Evolutionary conservation across 2,888 invertebrate species (phyloP).

Genomic region (Neoitamus cyanurus): DNA sequence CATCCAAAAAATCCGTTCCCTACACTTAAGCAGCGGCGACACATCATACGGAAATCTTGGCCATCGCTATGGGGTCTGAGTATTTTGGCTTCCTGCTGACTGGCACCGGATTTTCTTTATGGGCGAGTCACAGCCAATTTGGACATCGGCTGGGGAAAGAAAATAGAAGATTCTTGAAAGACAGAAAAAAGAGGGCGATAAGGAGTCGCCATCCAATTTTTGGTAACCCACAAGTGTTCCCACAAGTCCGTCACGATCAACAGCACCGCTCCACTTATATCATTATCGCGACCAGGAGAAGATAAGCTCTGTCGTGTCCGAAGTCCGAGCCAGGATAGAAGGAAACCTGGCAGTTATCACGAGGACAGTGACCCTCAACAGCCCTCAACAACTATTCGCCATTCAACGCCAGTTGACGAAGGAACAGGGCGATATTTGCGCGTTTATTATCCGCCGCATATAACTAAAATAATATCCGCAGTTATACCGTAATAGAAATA

Average conservation of each 20-base stretch:
- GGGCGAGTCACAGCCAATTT: constrained; percentile 41
- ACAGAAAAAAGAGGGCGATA: constrained; percentile 22
- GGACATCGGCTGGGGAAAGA: constrained; percentile 26
- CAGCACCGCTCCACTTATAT: constrained; percentile 55
- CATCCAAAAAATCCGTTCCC: constrained; percentile 59
- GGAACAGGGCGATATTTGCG: background rate
- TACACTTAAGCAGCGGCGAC: constrained; percentile 54
- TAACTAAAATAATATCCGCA: background rate
- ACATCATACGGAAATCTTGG: constrained; percentile 49
- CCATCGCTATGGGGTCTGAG: constrained; percentile 49
- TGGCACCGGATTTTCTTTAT: constrained; percentile 48
- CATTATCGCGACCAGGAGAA: constrained; percentile 13
- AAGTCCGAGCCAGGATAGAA: background rate
- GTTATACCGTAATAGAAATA: background rate
- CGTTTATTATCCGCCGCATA: background rate
- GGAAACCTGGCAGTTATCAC: background rate
- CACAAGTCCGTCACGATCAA: constrained; percentile 65
- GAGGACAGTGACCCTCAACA: background rate
- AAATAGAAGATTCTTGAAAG: constrained; percentile 3
- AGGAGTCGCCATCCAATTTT: constrained; percentile 19
- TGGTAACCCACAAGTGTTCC: constrained; percentile 17
- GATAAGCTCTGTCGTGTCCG: background rate
- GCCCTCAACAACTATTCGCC: background rate
- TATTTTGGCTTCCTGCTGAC: constrained; percentile 52
- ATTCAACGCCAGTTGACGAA: background rate